Evolutionary conservation across 2,797 vertebrate species (phyloP).

Genomic region (Sus cebifrons): DNA sequence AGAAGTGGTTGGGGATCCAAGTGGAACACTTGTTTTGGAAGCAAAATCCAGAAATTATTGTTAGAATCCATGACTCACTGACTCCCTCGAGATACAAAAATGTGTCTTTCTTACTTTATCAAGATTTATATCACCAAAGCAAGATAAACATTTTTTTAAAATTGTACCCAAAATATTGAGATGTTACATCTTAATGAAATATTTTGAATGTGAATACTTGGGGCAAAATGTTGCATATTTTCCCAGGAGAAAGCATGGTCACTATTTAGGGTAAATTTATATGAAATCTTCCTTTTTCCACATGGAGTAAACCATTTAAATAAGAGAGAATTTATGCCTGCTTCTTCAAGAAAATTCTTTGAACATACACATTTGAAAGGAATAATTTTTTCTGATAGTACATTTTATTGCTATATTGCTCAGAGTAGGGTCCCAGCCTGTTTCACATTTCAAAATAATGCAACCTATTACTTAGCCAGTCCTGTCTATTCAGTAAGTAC

Average conservation of each 20-base stretch:
- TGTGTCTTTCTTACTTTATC: background rate
- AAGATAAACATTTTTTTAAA: background rate
- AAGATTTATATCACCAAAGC: background rate
- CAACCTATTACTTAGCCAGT: slow-evolving; percentile 64
- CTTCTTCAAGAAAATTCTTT: slow-evolving; percentile 69
- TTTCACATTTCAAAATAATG: slow-evolving; percentile 80
- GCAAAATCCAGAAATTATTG: background rate
- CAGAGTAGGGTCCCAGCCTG: slow-evolving; percentile 41
- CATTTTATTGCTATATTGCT: slow-evolving; percentile 67
- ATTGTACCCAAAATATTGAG: background rate
- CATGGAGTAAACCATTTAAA: background rate
- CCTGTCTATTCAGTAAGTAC: slow-evolving; percentile 64
- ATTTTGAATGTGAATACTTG: background rate
- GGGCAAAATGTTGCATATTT: background rate
- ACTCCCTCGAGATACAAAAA: background rate
- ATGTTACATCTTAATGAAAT: slow-evolving; percentile 27
- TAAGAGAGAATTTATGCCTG: slow-evolving; percentile 20
- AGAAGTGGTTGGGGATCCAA: background rate
- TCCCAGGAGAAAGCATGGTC: background rate
- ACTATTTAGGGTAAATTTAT: background rate
- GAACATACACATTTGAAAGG: slow-evolving; percentile 54
- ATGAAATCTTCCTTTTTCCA: background rate
- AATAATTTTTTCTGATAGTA: slow-evolving; percentile 78
- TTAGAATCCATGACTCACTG: background rate
- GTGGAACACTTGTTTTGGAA: background rate